Base-by-base conservation (phyloP, 2,797 vertebrate species). In the Setipinna tenuifilis region DNA sequence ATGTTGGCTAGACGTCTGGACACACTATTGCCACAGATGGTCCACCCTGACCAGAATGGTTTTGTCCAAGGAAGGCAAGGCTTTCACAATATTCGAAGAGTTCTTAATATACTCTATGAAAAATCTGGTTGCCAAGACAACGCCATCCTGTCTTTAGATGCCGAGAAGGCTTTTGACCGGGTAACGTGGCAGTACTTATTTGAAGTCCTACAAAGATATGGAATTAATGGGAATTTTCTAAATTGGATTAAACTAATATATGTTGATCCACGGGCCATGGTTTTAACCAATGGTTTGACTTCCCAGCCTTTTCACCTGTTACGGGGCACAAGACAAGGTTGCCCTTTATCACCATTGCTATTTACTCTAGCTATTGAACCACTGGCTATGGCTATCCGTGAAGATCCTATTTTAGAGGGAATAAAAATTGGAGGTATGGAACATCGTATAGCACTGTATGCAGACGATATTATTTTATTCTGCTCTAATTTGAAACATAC, bases 71-170 rank as follows among this genome's bases (percentile, higher is more conserved):
- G 82, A 61, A 41, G 68, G 19, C 71, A 85, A 23, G 71, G 84
- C n/a, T 82, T 81, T 62, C 54, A 85, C 12, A 82, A 85, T 85
- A 85, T 82, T 4, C 10, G 25, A 61, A 58, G 57, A 25, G 84
- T 81, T 7, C 58, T 85, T 85, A 81, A 85, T 44, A 68, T 83
- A 35, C 17, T 85, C 21, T 84, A 50, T 85, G 84, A 48, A 48
- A 48, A 48, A 68, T 19, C 65, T 58, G 82, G 82, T 23, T 58
- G 82, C 57, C 17, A 54, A 16, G 82, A 58, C 82, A 83, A 21
- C n/a, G 82, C 82, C 41, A 83, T 83, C 57, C 23, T 83, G 82
- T 82, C 25, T 14, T 6, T 82, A 16, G 82, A 82, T 31, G 82
- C 82, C 14, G 54, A 82, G n/a, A 82, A 82, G 23, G 82, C 82